These are phyloP conservation scores for Gallinago paraguaiae DNA, from an alignment of 2,113 vertebrate genomes.

Conservation along the genomic window DNA sequence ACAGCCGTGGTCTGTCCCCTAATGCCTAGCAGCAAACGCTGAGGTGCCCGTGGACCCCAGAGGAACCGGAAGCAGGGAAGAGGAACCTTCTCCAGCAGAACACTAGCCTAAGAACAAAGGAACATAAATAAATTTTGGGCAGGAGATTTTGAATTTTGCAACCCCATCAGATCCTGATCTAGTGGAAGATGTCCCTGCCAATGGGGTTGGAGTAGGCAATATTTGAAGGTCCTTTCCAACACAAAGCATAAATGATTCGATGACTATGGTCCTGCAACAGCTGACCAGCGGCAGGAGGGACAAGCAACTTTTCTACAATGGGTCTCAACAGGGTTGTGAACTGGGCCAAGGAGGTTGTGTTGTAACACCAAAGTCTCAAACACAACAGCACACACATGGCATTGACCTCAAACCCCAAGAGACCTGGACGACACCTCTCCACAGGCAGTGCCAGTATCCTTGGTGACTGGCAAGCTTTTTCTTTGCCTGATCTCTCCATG, in stretches of 20 bases:
- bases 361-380: not conserved
- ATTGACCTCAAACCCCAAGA: not conserved
- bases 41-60: not conserved
- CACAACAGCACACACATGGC: rapidly evolving
- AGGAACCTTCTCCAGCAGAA: not conserved
- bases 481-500: not conserved
- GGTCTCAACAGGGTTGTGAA: not conserved
- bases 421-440: not conserved
- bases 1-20: not conserved
- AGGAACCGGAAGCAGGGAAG: not conserved
- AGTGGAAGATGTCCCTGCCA: not conserved
- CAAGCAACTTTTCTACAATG: not conserved
- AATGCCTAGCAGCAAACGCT: rapidly evolving
- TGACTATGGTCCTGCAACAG: not conserved
- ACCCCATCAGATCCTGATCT: not conserved
- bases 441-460: rapidly evolving
- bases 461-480: not conserved
- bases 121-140: not conserved
- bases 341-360: not conserved
- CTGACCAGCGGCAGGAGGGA: not conserved
- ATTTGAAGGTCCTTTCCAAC: not conserved
- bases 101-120: not conserved
- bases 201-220: no score
- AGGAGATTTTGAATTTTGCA: not conserved
- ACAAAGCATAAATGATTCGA: no score